Conservation (phyloP, 2,888 invertebrate species). For the Agonopterix subpropinquella region DNA sequence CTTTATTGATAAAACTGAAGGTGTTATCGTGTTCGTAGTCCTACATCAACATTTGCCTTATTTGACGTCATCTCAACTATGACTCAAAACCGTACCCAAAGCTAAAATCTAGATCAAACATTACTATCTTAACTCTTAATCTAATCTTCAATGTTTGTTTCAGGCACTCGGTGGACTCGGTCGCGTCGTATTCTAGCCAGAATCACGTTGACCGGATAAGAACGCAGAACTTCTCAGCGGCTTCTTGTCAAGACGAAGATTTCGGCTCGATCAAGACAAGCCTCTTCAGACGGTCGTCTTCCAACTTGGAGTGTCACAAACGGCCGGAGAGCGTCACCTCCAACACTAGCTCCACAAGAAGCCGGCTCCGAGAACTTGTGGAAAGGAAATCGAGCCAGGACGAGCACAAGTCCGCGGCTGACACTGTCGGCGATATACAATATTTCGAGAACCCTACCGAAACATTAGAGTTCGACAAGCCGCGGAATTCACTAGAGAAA, state of each 20-base stretch:
- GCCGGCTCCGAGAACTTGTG: constrained; percentile 70
- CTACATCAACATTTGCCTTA: constrained; percentile 34
- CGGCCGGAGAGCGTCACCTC: constrained; percentile 68
- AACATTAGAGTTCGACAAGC: constrained; percentile 65
- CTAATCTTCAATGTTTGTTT: constrained; percentile 57
- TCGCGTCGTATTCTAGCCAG: constrained; percentile 76
- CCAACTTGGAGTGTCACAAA: constrained; percentile 57
- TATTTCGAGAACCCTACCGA: constrained; percentile 72
- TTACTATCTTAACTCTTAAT: constrained; percentile 45
- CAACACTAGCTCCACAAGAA: constrained; percentile 70
- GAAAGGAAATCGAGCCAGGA: constrained; percentile 72
- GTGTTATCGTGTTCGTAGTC: constrained; percentile 13
- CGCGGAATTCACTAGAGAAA: constrained; percentile 56
- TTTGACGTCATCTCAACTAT: constrained; percentile 32
- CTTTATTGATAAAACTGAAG: constrained; percentile 8
- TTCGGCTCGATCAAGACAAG: constrained; percentile 71
- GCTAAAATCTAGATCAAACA: constrained; percentile 49
- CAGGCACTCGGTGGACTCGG: constrained; percentile 77
- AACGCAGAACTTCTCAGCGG: constrained; percentile 72
- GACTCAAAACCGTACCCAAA: constrained; percentile 41
- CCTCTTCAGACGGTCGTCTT: constrained; percentile 66
- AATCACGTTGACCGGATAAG: constrained; percentile 76
- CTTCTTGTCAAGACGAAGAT: constrained; percentile 74
- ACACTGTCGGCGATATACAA: constrained; percentile 67
- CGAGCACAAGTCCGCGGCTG: constrained; percentile 65